Evolutionary conservation across 2,797 vertebrate genomes (phyloP).

Genomic region (Stomatorhinus walkeri): DNA sequence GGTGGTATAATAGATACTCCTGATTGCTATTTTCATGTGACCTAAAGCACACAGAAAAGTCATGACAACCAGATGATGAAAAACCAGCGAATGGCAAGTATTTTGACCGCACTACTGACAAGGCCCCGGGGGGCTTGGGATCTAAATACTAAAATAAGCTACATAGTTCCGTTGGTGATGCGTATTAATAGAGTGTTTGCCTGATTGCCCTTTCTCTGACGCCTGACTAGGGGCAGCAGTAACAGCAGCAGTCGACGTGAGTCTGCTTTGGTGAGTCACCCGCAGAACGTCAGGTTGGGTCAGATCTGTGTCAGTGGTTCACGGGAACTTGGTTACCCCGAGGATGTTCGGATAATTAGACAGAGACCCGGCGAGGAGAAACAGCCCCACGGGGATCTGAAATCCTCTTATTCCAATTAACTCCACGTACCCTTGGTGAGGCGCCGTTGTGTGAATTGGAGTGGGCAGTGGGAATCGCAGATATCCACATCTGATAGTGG

Average conservation of each 20-base stretch:
- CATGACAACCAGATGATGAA: not conserved
- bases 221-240: not conserved
- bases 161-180: not conserved
- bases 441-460: not conserved
- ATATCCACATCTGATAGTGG: not conserved
- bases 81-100: not conserved
- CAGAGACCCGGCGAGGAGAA: not conserved
- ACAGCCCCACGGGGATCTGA: not conserved
- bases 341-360: conserved; percentile 8
- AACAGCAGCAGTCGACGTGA: not conserved
- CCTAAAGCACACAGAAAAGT: not conserved
- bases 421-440: not conserved
- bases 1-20: no score
- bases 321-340: not conserved
- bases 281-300: not conserved
- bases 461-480: not conserved
- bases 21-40: not conserved
- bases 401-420: conserved; percentile 25
- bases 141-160: not conserved
- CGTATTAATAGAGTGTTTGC: not conserved
- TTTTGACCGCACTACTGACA: not conserved
- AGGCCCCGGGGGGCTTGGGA: no score
- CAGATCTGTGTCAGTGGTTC: not conserved
- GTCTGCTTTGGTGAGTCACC: not conserved
- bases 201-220: not conserved